Percentiles rank a stretch among this genome's conserved stretches.
These are phyloP conservation scores for Chunga burmeisteri DNA, from an alignment of 2,113 vertebrate species.

Conservation along the genomic window DNA sequence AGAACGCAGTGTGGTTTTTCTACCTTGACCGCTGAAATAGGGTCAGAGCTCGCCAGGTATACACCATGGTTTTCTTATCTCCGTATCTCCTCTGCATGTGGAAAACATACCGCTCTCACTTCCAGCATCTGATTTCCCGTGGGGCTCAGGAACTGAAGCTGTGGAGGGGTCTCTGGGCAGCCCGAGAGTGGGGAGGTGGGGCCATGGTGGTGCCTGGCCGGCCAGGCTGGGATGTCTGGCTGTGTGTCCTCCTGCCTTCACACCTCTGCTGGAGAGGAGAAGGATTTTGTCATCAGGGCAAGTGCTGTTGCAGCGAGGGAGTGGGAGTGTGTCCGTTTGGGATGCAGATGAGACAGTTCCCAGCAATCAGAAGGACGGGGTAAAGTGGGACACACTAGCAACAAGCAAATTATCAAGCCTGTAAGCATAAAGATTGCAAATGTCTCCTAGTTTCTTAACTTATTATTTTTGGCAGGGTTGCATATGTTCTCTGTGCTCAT, in stretches of 20 bases:
- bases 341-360: slow-evolving; percentile 54
- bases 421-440: slow-evolving; percentile 84
- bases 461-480: slow-evolving; percentile 96
- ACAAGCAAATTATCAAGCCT: slow-evolving; percentile 81
- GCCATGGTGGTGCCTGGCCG: not conserved
- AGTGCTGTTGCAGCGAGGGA: slow-evolving; percentile 39
- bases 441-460: slow-evolving; percentile 86
- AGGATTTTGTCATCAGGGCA: slow-evolving; percentile 30
- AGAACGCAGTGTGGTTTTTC: rapidly evolving
- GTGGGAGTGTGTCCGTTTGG: slow-evolving; percentile 8
- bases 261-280: slow-evolving; percentile 33
- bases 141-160: not conserved
- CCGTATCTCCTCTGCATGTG: not conserved
- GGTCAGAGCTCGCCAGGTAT: not conserved
- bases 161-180: not conserved
- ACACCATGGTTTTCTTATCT: not conserved
- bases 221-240: not conserved
- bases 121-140: not conserved
- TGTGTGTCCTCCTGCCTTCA: not conserved
- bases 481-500: slow-evolving; percentile 89
- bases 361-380: slow-evolving; percentile 30
- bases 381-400: slow-evolving; percentile 76
- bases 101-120: not conserved
- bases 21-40: not conserved
- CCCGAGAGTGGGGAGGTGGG: not conserved